Conservation (phyloP, 2,113 vertebrate genomes). For the Spheniscus mendiculus region DNA sequence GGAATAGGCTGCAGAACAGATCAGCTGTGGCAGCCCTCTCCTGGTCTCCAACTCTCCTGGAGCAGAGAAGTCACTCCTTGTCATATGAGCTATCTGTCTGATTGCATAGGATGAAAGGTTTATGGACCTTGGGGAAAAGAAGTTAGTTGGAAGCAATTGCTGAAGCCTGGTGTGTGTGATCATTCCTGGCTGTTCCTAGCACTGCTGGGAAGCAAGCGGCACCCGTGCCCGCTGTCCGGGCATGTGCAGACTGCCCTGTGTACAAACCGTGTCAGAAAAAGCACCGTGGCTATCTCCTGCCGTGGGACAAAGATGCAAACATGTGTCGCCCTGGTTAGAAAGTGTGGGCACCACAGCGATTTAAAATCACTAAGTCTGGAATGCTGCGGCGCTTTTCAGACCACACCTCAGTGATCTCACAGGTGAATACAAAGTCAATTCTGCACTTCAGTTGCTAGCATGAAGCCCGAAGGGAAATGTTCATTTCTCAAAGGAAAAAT, state of each 20-base stretch:
- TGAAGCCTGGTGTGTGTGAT: background rate
- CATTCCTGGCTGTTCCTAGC: background rate
- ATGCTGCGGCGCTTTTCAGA: background rate
- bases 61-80: background rate
- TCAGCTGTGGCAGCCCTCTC: background rate
- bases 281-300: background rate
- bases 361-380: background rate
- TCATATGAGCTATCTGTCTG: fast-evolving
- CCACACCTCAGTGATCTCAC: background rate
- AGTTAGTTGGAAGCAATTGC: background rate
- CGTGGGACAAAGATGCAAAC: background rate
- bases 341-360: fast-evolving
- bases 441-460: background rate
- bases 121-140: background rate
- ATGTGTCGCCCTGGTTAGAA: background rate
- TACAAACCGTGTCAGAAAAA: background rate
- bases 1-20: background rate
- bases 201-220: background rate
- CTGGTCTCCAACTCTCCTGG: background rate
- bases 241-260: background rate
- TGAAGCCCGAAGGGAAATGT: background rate
- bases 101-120: background rate
- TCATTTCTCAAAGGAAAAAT: background rate
- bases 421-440: background rate
- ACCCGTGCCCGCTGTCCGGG: fast-evolving